phyloP scores from a whole-genome alignment of 2,113 vertebrate genomes.

The Campylomormyrus tamandua region DNA sequence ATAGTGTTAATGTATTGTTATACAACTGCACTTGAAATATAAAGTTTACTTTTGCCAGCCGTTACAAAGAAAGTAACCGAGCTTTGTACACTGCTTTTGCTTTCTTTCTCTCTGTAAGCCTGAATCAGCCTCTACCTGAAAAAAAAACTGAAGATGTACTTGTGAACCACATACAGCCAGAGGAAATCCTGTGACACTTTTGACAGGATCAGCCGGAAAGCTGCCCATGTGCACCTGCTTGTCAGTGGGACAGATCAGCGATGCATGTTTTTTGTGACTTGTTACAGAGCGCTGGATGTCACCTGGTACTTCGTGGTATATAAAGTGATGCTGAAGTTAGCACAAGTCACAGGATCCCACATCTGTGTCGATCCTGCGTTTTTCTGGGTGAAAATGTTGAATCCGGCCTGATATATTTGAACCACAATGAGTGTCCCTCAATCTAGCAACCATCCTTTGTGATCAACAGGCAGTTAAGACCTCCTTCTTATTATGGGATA shows the following conservation, averaged over 20 bases:
- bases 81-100: not conserved
- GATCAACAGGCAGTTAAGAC: not conserved
- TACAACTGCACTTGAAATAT: not conserved
- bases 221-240: not conserved
- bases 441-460: not conserved
- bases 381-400: not conserved
- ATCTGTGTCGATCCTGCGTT: not conserved
- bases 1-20: not conserved
- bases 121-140: not conserved
- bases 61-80: not conserved
- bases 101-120: not conserved
- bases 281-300: not conserved
- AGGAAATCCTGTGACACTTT: not conserved
- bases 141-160: not conserved
- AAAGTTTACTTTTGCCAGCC: not conserved
- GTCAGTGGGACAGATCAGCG: not conserved
- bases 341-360: not conserved
- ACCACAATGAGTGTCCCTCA: not conserved
- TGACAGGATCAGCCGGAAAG: not conserved
- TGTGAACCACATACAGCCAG: not conserved
- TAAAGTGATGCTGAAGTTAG: not conserved
- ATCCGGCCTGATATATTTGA: not conserved
- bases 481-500: not conserved
- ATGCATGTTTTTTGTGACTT: not conserved
- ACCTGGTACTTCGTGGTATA: not conserved